Base-by-base conservation (phyloP, 2,888 invertebrate species). In the Chironomus tentans region DNA sequence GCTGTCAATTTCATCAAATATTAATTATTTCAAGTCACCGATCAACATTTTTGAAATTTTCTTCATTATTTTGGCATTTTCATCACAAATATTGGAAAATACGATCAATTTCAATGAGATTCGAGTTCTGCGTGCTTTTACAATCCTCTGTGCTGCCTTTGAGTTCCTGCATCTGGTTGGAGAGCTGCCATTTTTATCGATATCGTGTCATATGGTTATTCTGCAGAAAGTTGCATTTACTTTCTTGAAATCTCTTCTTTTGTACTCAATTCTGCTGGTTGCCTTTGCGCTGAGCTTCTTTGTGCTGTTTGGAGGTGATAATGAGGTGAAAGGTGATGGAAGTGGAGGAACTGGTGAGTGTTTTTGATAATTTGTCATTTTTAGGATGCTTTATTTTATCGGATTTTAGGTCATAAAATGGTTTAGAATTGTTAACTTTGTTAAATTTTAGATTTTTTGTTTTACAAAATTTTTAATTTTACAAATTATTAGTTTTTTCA, bases 231-330 rank as follows among this genome's bases (percentile, higher is more conserved):
- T 92, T 0, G 90, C 91, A 0, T 86, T 87, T 81, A 92, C 91
- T 79, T 92, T 92, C 81, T 87, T 91, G 70, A 89, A 90, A 80
- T 91, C 92, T 79, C 82, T 92, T 2, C 83, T 89, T 1, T 90
- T 91, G 87, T 92, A 92, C 80, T 89, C 90, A 12, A 88, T 91
- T 79, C 83, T 92, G 75, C 90, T 92, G n/a, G 83, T 92, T 62
- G 91, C 92, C 0, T 92, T 92, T 80, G 90, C 91, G 0, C 82
- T 92, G 74, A 90, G 91, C 78, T 92, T 92, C 80, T 90, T 88
- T 80, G 88, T 90, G 10, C 83, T 92, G 47, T 91, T 92, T 80
- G 86, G 86, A 78, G 84, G 76, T 73, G 18, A 79, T 76, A 48
- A 71, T 56, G 15, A 77, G 50, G 61, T 24, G 18, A 18, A 68